Base-by-base conservation (phyloP, 2,888 invertebrate genomes). In the Eupithecia centaureata region DNA sequence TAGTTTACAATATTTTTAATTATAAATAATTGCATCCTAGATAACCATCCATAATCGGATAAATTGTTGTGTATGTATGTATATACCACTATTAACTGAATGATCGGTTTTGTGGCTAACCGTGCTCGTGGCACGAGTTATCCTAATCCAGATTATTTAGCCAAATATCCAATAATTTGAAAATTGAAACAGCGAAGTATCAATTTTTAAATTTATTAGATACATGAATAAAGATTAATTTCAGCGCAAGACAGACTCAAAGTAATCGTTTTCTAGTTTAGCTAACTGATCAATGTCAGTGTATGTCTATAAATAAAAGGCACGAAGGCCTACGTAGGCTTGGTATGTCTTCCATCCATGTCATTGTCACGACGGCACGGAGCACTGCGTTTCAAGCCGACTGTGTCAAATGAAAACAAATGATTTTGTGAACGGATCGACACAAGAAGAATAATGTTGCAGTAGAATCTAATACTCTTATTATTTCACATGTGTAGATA, bases 381-480 rank as follows among this genome's bases (percentile, higher is more conserved):
- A 72, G 66, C 76, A 68, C 73, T 70, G 74, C 76, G 76, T 73
- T 74, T 77, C 80, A 80, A 78, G 74, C 80, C 82, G 76, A 77
- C 84, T 83, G 86, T 85, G 83, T 83, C 83, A 86, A 89, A 88
- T 88, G 87, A 88, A 88, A 89, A 88, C 88, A 88, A 88, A 89
- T 88, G 87, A 86, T 85, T 72, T 75, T 72, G n/a, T n/a, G n/a
- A n/a, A n/a, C 76, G 75, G 77, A 81, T 83, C 70, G 65, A 56
- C 62, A 64, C 35, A 61, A 67, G 61, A 72, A 61, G 61, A 72
- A 68, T 63, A 69, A 68, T 68, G 67, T 67, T 61, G 57, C 63
- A 58, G 1, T 59, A 42, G 25, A 38, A 30, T 22, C 27, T 28
- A 52, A 15, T 52, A 54, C 54, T 28, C 22, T 13, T 38, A 38